Percentiles rank a stretch among this genome's conserved stretches.
These are phyloP conservation scores for Zaprionus obscuricornis DNA, from an alignment of 2,888 invertebrate species.

Conservation along the genomic window DNA sequence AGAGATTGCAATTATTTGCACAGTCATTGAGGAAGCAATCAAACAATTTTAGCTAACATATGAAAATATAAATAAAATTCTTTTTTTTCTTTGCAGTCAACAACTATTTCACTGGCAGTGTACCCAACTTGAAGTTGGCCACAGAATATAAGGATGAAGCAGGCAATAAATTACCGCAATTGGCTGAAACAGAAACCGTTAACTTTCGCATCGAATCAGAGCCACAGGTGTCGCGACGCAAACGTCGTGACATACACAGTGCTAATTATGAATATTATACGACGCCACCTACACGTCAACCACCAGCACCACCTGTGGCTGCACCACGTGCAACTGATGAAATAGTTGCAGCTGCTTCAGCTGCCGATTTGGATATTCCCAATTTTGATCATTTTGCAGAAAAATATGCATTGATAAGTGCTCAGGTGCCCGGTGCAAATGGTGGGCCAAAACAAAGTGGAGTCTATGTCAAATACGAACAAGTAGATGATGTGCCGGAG, in stretches of 20 bases:
- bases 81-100: conserved; percentile 21
- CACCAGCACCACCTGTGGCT: conserved; percentile 54
- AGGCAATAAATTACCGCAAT: conserved; percentile 22
- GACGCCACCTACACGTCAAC: conserved; percentile 59
- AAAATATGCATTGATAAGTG: conserved; percentile 58
- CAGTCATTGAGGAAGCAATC: not conserved
- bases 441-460: conserved; percentile 49
- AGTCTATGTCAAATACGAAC: conserved; percentile 75
- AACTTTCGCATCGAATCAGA: no score
- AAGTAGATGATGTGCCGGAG: conserved; percentile 71
- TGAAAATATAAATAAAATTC: not conserved
- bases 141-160: conserved; percentile 13
- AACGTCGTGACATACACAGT: conserved; percentile 52
- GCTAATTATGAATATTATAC: conserved; percentile 41
- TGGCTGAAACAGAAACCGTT: conserved; percentile 18
- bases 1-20: conserved; percentile 3
- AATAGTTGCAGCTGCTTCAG: not conserved
- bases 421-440: conserved; percentile 17
- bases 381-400: conserved; percentile 67
- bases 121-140: conserved; percentile 52
- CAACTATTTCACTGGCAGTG: conserved; percentile 56
- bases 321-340: not conserved
- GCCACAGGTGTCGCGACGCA: conserved; percentile 23
- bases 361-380: conserved; percentile 51
- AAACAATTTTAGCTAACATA: not conserved